A percentile compares a stretch with the other conserved stretches of the same genome.
Conservation (phyloP, 2,888 invertebrate species). For the Apotomis turbidana region DNA sequence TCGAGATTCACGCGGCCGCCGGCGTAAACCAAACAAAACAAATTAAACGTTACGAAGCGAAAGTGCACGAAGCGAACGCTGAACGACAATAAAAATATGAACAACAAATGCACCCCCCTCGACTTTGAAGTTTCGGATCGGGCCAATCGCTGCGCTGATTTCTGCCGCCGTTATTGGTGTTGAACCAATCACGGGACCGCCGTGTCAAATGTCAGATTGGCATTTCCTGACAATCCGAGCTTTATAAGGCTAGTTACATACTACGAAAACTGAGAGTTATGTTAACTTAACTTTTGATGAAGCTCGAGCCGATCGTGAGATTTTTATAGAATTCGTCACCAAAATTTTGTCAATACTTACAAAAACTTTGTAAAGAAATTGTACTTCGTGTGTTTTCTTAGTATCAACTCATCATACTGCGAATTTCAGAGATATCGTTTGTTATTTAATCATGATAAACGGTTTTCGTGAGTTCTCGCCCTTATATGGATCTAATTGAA, state of each 20-base stretch:
- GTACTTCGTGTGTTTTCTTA: neutral
- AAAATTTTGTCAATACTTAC: no score
- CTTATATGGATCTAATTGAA: conserved; percentile 2
- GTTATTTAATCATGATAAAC: neutral
- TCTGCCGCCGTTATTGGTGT: conserved; percentile 37
- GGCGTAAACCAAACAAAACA: conserved; percentile 43
- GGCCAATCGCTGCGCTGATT: conserved; percentile 23
- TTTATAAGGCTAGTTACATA: conserved; percentile 39
- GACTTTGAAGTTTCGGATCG: conserved; percentile 28
- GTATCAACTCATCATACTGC: neutral
- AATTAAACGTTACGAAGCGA: conserved; percentile 37
- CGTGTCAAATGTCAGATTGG: conserved; percentile 41
- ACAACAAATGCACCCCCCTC: conserved; percentile 34
- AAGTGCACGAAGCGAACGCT: conserved; percentile 37
- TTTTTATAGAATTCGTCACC: neutral
- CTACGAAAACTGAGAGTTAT: conserved; percentile 8
- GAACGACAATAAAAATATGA: conserved; percentile 40
- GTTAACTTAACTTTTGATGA: neutral
- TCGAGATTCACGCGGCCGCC: conserved; percentile 41
- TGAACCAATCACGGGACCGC: conserved; percentile 28
- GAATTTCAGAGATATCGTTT: neutral
- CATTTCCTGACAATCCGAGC: conserved; percentile 34
- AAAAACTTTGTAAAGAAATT: neutral
- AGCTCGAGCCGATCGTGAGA: neutral
- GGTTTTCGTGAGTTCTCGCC: conserved; percentile 2